A percentile compares a stretch with the other conserved stretches of the same genome.
Conservation (phyloP, 2,888 invertebrate genomes). For the Drosophila rubida region DNA sequence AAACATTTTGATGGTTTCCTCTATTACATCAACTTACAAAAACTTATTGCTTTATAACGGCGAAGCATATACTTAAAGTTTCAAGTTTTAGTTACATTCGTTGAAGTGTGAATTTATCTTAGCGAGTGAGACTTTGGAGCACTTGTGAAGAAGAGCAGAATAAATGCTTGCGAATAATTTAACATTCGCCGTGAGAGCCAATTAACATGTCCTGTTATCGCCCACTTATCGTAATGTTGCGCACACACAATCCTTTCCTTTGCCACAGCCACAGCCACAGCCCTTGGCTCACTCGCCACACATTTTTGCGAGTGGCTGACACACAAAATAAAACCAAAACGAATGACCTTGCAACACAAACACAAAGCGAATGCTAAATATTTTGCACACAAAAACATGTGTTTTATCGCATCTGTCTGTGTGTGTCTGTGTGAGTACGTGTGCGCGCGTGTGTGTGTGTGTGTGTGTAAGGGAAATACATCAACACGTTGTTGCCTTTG, state of each 20-base stretch:
- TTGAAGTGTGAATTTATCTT: too few species aligned
- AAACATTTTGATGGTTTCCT: too few species aligned
- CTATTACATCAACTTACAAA: too few species aligned
- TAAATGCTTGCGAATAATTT: neutral
- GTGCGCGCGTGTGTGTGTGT: conserved; percentile 4
- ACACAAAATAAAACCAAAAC: conserved; percentile 81
- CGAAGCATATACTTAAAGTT: too few species aligned
- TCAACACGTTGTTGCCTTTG: conserved; percentile 66
- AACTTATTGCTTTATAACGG: too few species aligned
- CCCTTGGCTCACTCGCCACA: neutral
- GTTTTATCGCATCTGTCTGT: conserved; percentile 38
- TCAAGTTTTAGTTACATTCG: too few species aligned
- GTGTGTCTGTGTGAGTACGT: conserved; percentile 11
- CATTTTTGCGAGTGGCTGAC: conserved; percentile 55
- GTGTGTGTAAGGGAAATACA: conserved; percentile 42
- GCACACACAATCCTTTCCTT: neutral
- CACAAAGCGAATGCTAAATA: conserved; percentile 63
- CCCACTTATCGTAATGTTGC: neutral
- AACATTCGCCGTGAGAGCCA: conserved; percentile 3
- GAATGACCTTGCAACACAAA: conserved; percentile 81
- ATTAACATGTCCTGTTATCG: conserved; percentile 14
- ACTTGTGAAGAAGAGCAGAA: neutral
- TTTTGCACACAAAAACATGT: conserved; percentile 60
- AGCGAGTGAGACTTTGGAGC: too few species aligned
- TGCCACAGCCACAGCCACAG: too few species aligned